Evolutionary conservation across 2,797 vertebrate species (phyloP).

Genomic region (Peromyscus attwateri): DNA sequence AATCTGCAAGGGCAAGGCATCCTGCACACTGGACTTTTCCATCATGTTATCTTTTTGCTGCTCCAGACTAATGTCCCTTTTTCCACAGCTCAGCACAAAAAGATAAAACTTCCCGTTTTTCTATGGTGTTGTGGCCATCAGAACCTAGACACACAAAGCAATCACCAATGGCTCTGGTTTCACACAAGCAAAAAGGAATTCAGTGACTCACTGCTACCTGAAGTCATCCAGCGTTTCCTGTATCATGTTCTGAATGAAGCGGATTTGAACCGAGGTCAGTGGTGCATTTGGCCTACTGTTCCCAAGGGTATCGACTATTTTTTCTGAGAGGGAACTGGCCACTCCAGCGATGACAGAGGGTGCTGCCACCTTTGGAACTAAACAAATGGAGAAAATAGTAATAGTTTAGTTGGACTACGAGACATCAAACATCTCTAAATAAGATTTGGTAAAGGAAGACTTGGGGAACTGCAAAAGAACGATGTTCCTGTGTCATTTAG

Average conservation of each 20-base stretch:
- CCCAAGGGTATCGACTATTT: constrained; percentile 91
- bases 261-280: constrained; percentile 95
- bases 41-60: not conserved
- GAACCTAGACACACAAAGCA: not conserved
- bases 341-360: constrained; percentile 87
- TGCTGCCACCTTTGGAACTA: constrained; percentile 86
- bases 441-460: constrained; percentile 61
- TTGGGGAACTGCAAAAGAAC: constrained; percentile 58
- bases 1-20: not conserved
- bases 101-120: not conserved
- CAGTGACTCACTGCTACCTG: constrained; percentile 88
- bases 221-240: constrained; percentile 97
- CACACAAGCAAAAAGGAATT: constrained; percentile 7
- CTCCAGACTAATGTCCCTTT: not conserved
- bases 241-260: constrained; percentile 98
- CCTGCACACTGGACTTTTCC: not conserved
- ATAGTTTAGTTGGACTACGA: constrained; percentile 46
- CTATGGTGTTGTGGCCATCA: not conserved
- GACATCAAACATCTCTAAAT: constrained; percentile 72
- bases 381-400: constrained; percentile 63
- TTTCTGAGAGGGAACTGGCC: constrained; percentile 92
- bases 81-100: not conserved
- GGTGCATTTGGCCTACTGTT: constrained; percentile 91
- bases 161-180: not conserved
- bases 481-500: constrained; percentile 64